Evolutionary conservation across 2,888 invertebrate species (phyloP).

Genomic region (Catocala sponsa): DNA sequence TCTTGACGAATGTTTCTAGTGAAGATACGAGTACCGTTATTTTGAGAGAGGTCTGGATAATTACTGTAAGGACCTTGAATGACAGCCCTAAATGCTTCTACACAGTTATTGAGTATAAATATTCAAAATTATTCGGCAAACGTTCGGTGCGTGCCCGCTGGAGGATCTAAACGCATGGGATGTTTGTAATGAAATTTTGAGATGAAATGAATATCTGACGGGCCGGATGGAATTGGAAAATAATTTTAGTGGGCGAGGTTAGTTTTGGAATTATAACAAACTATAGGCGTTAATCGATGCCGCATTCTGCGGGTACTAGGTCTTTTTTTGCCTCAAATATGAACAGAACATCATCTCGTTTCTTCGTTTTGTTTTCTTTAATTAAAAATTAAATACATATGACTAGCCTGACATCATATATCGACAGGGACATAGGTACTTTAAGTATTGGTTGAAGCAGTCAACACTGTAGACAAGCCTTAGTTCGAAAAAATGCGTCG

Average conservation of each 20-base stretch:
- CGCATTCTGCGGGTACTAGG: neutral
- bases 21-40: too few species aligned
- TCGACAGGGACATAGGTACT: too few species aligned
- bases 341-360: too few species aligned
- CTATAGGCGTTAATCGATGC: neutral
- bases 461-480: too few species aligned
- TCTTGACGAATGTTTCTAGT: too few species aligned
- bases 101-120: slow-evolving; percentile 55
- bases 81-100: slow-evolving; percentile 24
- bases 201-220: slow-evolving; percentile 30
- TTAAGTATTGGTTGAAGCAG: too few species aligned
- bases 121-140: slow-evolving; percentile 58
- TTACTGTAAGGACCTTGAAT: neutral
- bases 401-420: too few species aligned
- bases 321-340: too few species aligned
- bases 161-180: slow-evolving; percentile 26
- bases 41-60: neutral
- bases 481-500: too few species aligned
- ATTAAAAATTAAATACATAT: too few species aligned
- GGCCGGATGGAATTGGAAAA: slow-evolving; percentile 9
- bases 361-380: too few species aligned
- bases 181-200: slow-evolving; percentile 38
- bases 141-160: slow-evolving; percentile 33
- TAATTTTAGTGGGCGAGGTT: neutral
- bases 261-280: neutral